Conservation (phyloP, 2,888 invertebrate species). For the Amiota mariae region DNA sequence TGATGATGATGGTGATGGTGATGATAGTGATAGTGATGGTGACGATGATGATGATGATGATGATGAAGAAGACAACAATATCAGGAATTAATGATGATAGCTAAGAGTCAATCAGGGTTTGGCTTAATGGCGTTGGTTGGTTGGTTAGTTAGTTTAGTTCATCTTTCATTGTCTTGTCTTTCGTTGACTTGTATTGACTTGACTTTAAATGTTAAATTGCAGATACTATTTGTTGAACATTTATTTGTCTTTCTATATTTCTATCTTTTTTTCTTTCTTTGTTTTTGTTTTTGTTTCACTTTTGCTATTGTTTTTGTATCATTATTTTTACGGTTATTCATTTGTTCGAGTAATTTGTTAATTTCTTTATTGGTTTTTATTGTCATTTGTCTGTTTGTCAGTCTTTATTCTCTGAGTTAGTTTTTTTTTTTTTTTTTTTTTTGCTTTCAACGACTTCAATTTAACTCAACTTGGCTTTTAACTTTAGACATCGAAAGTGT, state of each 20-base stretch:
- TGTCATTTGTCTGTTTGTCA: conserved; percentile 49
- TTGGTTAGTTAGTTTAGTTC: not conserved
- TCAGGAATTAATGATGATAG: too few relatives aligned
- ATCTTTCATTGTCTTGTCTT: not conserved
- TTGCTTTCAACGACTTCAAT: not conserved
- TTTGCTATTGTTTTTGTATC: conserved; percentile 39
- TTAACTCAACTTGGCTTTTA: too few relatives aligned
- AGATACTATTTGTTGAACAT: not conserved
- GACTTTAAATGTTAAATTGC: not conserved
- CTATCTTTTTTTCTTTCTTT: conserved; percentile 4
- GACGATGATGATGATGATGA: not conserved
- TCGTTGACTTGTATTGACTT: not conserved
- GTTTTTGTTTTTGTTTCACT: conserved; percentile 36
- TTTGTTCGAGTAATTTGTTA: conserved; percentile 57
- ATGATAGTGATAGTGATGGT: not conserved
- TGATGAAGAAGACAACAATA: too few relatives aligned
- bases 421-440: conserved; percentile 26
- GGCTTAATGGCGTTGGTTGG: too few relatives aligned
- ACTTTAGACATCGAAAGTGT: too few relatives aligned
- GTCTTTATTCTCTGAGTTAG: not conserved
- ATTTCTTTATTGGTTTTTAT: conserved; percentile 67
- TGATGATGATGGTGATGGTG: not conserved
- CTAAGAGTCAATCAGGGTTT: too few relatives aligned
- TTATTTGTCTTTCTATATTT: not conserved
- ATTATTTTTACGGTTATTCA: conserved; percentile 19